Evolutionary conservation across 2,113 vertebrate genomes (phyloP).

Genomic region (Rhinichthys klamathensis): DNA sequence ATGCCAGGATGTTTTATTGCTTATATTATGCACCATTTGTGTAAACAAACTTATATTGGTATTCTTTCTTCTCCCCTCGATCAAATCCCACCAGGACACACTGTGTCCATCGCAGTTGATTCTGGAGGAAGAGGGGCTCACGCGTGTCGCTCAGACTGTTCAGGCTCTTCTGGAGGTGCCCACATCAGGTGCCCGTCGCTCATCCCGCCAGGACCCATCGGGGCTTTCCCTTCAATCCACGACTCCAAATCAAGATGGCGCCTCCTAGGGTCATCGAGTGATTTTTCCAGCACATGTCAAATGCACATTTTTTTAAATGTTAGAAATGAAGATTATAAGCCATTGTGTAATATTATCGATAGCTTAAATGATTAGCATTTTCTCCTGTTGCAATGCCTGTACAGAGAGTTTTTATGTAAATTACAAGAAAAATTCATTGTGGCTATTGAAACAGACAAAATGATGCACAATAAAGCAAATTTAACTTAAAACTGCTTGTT

Average conservation of each 20-base stretch:
- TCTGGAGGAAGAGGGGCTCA: constrained; percentile 81
- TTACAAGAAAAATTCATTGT: not conserved
- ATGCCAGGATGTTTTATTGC: not conserved
- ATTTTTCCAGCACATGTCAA: not conserved
- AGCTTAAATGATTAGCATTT: not conserved
- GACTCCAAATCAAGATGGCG: constrained; percentile 45
- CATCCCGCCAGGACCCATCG: constrained; percentile 52
- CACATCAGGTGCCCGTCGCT: constrained; percentile 38
- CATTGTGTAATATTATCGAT: not conserved
- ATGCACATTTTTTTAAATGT: not conserved
- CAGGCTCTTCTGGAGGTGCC: constrained; percentile 72
- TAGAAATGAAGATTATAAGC: not conserved
- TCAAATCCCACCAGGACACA: constrained; percentile 70
- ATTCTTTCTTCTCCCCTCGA: constrained; percentile 9
- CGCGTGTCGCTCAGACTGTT: constrained; percentile 73
- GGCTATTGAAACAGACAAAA: not conserved
- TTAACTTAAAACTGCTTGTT: constrained; percentile 26
- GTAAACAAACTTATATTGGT: not conserved
- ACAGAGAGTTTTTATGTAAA: constrained; percentile 23
- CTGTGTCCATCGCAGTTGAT: constrained; percentile 81
- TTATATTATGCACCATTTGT: not conserved
- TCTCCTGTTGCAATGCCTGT: constrained; percentile 17
- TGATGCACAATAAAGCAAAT: constrained; percentile 22
- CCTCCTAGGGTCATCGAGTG: constrained; percentile 33
- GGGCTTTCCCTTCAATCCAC: constrained; percentile 44